These are phyloP conservation scores for Pachycephus smyrnensis DNA, from an alignment of 2,888 invertebrate genomes.

Conservation along the genomic window DNA sequence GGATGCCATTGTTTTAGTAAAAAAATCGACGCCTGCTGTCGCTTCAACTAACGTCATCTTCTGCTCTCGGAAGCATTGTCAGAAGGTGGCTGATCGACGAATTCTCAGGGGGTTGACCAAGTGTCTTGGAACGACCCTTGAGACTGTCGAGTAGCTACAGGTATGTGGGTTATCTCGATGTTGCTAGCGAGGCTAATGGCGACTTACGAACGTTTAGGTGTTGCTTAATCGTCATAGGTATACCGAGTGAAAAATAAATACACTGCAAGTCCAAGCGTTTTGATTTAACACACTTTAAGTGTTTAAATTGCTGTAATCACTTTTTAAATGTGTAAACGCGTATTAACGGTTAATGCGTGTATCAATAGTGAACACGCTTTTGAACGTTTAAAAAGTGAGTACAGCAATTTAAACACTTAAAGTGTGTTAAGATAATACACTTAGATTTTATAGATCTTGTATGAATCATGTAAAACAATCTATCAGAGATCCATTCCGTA, in stretches of 20 bases:
- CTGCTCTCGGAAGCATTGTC: neutral
- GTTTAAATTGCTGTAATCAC: too few relatives aligned
- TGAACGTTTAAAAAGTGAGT: too few relatives aligned
- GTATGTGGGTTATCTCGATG: neutral
- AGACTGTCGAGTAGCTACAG: neutral
- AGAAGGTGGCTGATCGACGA: neutral
- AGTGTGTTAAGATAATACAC: too few relatives aligned
- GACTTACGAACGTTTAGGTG: neutral
- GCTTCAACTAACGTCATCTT: neutral
- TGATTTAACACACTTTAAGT: neutral
- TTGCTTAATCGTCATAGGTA: neutral
- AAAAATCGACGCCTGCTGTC: neutral
- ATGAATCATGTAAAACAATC: too few relatives aligned
- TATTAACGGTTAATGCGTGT: too few relatives aligned
- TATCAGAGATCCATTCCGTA: too few relatives aligned
- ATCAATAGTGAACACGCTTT: too few relatives aligned
- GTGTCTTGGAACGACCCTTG: neutral
- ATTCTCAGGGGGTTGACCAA: neutral
- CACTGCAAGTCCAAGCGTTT: neutral
- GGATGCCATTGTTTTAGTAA: neutral
- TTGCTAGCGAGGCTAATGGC: neutral
- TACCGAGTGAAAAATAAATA: neutral
- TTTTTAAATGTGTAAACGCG: too few relatives aligned
- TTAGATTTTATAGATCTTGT: too few relatives aligned
- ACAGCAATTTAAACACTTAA: too few relatives aligned